These are phyloP conservation scores for Proteles cristata DNA, from an alignment of 2,113 vertebrate species.

Conservation along the genomic window DNA sequence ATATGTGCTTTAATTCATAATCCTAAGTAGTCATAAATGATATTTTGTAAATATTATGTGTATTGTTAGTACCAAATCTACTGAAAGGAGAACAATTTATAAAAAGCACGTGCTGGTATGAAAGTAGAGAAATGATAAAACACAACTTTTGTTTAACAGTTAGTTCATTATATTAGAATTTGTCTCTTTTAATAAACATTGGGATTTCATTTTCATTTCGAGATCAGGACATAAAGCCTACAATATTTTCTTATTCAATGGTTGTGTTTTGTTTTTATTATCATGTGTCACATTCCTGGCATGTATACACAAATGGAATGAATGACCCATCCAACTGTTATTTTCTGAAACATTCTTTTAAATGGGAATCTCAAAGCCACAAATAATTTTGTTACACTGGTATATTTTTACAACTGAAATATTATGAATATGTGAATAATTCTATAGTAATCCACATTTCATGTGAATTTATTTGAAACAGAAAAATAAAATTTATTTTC, in stretches of 20 bases:
- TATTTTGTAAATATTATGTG: neutral
- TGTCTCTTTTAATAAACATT: neutral
- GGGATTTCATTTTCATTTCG: conserved; percentile 52
- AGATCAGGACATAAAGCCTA: conserved; percentile 54
- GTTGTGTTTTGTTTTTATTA: conserved; percentile 78
- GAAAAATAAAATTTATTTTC: neutral
- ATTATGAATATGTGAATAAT: neutral
- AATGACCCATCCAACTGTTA: conserved; percentile 61
- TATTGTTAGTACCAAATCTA: neutral
- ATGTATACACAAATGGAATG: conserved; percentile 66
- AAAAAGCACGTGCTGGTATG: neutral
- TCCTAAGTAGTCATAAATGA: neutral
- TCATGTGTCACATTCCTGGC: conserved; percentile 67
- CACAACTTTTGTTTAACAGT: neutral
- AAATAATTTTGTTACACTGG: conserved; percentile 46
- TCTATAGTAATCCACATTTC: neutral
- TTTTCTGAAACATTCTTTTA: conserved; percentile 62
- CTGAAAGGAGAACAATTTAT: neutral
- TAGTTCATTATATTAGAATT: neutral
- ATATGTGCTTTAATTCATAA: conserved; percentile 47
- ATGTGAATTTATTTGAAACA: conserved; percentile 35
- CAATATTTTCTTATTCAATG: conserved; percentile 47
- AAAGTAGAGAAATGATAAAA: neutral
- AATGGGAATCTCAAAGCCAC: conserved; percentile 55
- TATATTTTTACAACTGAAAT: conserved; percentile 55